A percentile compares a stretch with the other conserved stretches of the same genome.
Evolutionary conservation across 2,113 vertebrate genomes (phyloP).

Genomic region (Hydrochoerus hydrochaeris): DNA sequence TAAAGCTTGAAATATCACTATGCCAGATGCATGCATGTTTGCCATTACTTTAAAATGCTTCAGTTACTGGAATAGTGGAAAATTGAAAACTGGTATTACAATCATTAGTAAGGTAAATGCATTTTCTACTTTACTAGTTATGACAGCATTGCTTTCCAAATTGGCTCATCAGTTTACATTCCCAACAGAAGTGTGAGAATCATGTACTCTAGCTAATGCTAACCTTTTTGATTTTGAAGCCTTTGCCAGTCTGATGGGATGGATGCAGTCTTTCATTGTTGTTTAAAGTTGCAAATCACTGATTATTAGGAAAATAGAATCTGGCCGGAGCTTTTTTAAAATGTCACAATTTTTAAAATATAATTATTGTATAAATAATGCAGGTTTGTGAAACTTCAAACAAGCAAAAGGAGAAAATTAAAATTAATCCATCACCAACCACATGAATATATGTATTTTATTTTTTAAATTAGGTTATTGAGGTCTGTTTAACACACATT

Average conservation of each 20-base stretch:
- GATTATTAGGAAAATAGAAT: neutral
- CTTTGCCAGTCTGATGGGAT: neutral
- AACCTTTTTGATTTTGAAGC: neutral
- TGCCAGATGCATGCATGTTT: neutral
- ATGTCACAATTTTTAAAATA: slow-evolving; percentile 15
- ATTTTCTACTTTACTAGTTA: slow-evolving; percentile 4
- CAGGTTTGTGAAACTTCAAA: neutral
- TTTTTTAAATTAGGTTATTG: neutral
- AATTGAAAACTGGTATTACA: neutral
- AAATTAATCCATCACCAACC: neutral
- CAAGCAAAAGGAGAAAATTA: neutral
- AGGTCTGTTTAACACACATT: neutral
- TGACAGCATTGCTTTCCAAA: neutral
- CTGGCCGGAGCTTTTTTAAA: neutral
- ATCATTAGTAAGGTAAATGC: neutral
- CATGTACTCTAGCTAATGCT: neutral
- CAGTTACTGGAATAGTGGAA: neutral
- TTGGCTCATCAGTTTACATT: neutral
- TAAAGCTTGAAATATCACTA: neutral
- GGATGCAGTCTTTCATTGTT: neutral
- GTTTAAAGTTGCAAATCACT: neutral
- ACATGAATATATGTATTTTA: neutral
- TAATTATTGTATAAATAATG: neutral
- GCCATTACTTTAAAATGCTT: neutral
- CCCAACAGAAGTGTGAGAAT: neutral